A percentile compares a stretch with the other conserved stretches of the same genome.
These are phyloP conservation scores for Cariama cristata DNA, from an alignment of 2,113 vertebrate species.

Conservation along the genomic window DNA sequence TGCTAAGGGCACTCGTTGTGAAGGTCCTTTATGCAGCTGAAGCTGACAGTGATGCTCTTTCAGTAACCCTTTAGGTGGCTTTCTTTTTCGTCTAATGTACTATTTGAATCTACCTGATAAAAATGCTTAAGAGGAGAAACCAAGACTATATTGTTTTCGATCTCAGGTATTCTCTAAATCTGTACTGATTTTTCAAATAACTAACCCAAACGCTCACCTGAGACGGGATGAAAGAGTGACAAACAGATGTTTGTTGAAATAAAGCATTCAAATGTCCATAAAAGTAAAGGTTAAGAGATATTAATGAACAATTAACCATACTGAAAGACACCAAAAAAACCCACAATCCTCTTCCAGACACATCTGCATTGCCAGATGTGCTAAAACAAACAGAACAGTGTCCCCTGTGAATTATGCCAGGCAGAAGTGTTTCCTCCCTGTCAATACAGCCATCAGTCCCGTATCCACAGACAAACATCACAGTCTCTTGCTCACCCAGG, in stretches of 20 bases:
- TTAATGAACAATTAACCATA: background rate
- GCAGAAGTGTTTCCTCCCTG: background rate
- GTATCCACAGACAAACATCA: background rate
- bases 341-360: background rate
- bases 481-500: background rate
- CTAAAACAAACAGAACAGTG: background rate
- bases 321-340: background rate
- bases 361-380: background rate
- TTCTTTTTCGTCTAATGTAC: background rate
- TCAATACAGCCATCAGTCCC: background rate
- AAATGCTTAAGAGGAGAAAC: background rate
- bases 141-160: background rate
- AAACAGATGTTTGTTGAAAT: background rate
- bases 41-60: background rate
- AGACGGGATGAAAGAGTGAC: background rate
- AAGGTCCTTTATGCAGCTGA: background rate
- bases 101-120: background rate
- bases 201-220: background rate
- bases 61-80: background rate
- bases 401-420: background rate
- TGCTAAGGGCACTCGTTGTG: background rate
- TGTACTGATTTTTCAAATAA: background rate
- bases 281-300: background rate
- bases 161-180: background rate
- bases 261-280: background rate